These are phyloP conservation scores for Arbacia lixula DNA, from an alignment of 53 echinoderm and acorn worm species.

Conservation along the genomic window DNA sequence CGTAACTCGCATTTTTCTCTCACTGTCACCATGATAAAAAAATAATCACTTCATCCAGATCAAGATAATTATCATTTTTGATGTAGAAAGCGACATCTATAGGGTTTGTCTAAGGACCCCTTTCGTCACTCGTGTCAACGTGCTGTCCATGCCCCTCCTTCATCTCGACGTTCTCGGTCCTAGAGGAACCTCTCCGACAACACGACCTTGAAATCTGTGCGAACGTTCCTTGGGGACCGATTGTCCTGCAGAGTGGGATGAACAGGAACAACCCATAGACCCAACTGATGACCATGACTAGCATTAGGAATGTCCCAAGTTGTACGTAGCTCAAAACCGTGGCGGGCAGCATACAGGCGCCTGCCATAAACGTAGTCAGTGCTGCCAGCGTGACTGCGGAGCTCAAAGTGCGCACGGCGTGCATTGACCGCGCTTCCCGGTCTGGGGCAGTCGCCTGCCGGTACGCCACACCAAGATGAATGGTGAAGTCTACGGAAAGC, in stretches of 20 bases:
- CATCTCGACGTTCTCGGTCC: not conserved
- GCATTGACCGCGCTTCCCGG: slow-evolving; percentile 45
- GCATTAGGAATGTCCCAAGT: slow-evolving; percentile 79
- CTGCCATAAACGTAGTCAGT: slow-evolving; percentile 80
- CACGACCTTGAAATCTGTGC: slow-evolving; percentile 68
- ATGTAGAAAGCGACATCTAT: too few species aligned
- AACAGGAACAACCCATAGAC: slow-evolving; percentile 80
- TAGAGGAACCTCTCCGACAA: not conserved
- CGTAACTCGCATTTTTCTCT: too few species aligned
- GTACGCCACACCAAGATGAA: slow-evolving; percentile 84
- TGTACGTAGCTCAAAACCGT: slow-evolving; percentile 80
- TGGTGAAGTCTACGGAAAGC: slow-evolving; percentile 80
- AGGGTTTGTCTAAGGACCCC: too few species aligned
- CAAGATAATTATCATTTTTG: too few species aligned
- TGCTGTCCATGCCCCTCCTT: slow-evolving; percentile 20
- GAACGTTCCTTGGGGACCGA: slow-evolving; percentile 80
- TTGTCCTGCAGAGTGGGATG: slow-evolving; percentile 70
- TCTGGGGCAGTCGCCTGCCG: slow-evolving; percentile 44
- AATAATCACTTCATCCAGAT: too few species aligned
- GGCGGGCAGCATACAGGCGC: slow-evolving; percentile 85
- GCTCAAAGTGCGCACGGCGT: slow-evolving; percentile 51
- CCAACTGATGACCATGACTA: slow-evolving; percentile 93
- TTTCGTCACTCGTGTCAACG: slow-evolving; percentile 26
- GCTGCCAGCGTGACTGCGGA: slow-evolving; percentile 78
- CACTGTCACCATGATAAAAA: too few species aligned